phyloP scores from a whole-genome alignment of 1,140 invertebrate genomes.

The Neodiprion virginianus region DNA sequence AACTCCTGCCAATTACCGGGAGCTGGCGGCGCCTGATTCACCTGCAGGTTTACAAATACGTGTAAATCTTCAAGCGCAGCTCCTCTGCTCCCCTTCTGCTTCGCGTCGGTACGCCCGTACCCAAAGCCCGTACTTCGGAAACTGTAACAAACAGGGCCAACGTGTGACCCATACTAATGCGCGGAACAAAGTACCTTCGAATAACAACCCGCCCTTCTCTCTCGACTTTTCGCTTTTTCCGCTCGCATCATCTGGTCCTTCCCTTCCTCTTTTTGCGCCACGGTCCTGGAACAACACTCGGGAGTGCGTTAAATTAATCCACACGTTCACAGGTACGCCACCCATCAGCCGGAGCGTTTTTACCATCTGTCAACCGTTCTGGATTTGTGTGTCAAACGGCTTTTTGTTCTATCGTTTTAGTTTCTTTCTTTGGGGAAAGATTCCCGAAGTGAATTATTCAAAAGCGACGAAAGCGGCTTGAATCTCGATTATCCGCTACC shows the following conservation, averaged over 20 bases:
- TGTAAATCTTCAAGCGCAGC: no score
- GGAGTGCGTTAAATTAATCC: conserved; percentile 27
- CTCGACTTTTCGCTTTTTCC: background rate
- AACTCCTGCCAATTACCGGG: conserved; percentile 13
- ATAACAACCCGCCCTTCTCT: background rate
- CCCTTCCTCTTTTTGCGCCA: background rate
- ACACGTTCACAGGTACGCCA: conserved; percentile 30
- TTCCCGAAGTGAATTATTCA: no score
- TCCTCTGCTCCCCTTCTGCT: background rate
- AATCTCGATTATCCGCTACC: no score
- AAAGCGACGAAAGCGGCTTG: no score
- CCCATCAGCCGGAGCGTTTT: conserved; percentile 30
- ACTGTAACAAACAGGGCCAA: conserved; percentile 4
- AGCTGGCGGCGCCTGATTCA: conserved; percentile 1
- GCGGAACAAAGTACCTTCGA: background rate
- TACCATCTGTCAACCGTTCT: background rate
- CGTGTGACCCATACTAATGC: background rate
- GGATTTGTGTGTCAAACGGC: no score
- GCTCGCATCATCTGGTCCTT: no score
- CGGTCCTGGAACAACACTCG: conserved; percentile 11
- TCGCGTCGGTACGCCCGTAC: background rate
- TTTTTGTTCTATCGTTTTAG: no score
- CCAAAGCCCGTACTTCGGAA: background rate
- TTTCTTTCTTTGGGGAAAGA: no score
- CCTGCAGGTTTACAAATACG: background rate